Base-by-base conservation (phyloP, 2,888 invertebrate genomes). In the Brenthis hecate region DNA sequence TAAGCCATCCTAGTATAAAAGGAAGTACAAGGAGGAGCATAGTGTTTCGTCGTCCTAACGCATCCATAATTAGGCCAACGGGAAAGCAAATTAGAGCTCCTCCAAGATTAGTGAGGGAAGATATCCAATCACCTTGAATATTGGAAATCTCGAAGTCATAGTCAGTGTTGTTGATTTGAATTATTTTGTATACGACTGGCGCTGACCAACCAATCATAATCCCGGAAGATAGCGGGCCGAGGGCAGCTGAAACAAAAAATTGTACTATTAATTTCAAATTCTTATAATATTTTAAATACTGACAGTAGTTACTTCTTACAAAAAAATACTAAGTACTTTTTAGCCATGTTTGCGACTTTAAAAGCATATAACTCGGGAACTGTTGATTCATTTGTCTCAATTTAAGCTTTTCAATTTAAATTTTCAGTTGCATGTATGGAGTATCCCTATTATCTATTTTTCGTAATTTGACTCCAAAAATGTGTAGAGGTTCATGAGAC, bases 201-300 rank as follows among this genome's bases (percentile, higher is more conserved):
- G 96, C 95, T 1, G 96, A 95, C 97, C 97, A 97, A 54, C 95
- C 96, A 8, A 97, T 88, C 65, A 96, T 94, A 28, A 95, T 94
- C 76, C 97, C 97, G 63, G 95, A 94, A 0, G 96, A 96, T 68
- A 97, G 87, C 1, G 97, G 96, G 54, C 97, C 97, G 66, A 97
- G 91, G 50, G 96, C 96, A n/a, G 96, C 96, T 94, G 90, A 57
- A 91, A 91, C 72, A 19, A 23, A 48, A 19, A 53, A n/a, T 43
- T n/a, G 6, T 16, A n/a, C 6, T n/a, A 3, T 51, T 51, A 2
- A 51, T 51, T 51, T 6, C 6, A 51, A 16, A 0, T n/a, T 1
- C 8, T 16, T n/a, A 51, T n/a, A n/a, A n/a, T 14, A 11, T 0
- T 50, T 6, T 1, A 50, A n/a, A 6, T 36, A 36, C 2, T 1